Percentiles rank a stretch among this genome's conserved stretches.
These are phyloP conservation scores for Mechanitis mazaeus DNA, from an alignment of 2,888 invertebrate genomes.

Conservation along the genomic window DNA sequence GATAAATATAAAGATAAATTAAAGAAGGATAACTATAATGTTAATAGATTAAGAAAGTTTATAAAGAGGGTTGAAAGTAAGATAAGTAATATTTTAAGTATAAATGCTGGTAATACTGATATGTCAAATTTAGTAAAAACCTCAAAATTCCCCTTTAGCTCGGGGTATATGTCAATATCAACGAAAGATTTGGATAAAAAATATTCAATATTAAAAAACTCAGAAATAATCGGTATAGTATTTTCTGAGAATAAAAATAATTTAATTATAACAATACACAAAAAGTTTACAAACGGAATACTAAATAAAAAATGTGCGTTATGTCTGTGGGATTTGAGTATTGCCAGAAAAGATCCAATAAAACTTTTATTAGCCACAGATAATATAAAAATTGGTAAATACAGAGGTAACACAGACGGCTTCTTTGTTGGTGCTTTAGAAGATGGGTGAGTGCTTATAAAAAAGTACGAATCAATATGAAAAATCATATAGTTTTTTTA, in stretches of 20 bases:
- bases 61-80: slow-evolving; percentile 54
- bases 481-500: no score
- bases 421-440: slow-evolving; percentile 58
- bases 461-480: no score
- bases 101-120: slow-evolving; percentile 44
- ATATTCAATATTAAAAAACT: slow-evolving; percentile 38
- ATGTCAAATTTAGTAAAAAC: slow-evolving; percentile 41
- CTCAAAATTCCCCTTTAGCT: slow-evolving; percentile 55
- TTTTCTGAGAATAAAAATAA: slow-evolving; percentile 54
- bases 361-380: slow-evolving; percentile 58
- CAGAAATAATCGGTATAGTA: slow-evolving; percentile 45
- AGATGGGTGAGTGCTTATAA: slow-evolving; percentile 51
- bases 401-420: slow-evolving; percentile 54
- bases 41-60: slow-evolving; percentile 48
- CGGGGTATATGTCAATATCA: slow-evolving; percentile 48
- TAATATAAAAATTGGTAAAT: slow-evolving; percentile 48
- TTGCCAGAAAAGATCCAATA: slow-evolving; percentile 48
- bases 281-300: slow-evolving; percentile 32
- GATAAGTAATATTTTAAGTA: slow-evolving; percentile 48
- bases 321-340: slow-evolving; percentile 63
- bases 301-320: slow-evolving; percentile 42
- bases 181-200: slow-evolving; percentile 40
- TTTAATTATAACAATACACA: slow-evolving; percentile 56
- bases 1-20: slow-evolving; percentile 52
- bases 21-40: slow-evolving; percentile 46